Conservation (phyloP, 92 coral and sea anemone genomes). For the Palythoa caribaeorum region DNA sequence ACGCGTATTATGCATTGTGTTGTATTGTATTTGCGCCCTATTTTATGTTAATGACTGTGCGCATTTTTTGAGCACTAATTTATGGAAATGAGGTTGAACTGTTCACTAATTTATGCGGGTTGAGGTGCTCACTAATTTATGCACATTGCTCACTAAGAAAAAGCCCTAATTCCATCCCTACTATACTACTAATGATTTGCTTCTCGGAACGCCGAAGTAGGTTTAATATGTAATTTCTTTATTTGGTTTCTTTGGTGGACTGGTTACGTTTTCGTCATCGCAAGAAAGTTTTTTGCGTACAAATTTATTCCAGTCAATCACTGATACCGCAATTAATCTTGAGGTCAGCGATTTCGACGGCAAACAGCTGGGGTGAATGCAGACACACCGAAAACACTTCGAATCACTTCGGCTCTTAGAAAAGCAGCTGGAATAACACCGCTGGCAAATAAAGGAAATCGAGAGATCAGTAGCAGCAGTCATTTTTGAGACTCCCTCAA, state of each 20-base stretch:
- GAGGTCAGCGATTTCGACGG: slow-evolving; percentile 30
- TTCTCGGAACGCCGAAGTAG: slow-evolving; percentile 33
- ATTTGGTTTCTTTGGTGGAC: slow-evolving; percentile 46
- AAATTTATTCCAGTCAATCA: slow-evolving; percentile 10
- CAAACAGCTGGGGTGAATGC: not conserved
- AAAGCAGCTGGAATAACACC: not conserved
- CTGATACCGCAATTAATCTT: slow-evolving; percentile 32
- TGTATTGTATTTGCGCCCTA: too few species aligned
- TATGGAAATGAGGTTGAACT: too few species aligned
- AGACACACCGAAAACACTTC: slow-evolving; percentile 23
- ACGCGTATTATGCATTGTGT: too few species aligned
- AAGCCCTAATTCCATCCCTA: too few species aligned
- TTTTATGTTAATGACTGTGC: too few species aligned
- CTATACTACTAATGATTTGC: too few species aligned
- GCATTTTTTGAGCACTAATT: too few species aligned
- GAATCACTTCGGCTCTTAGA: not conserved
- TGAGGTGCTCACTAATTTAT: too few species aligned
- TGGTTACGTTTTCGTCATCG: slow-evolving; percentile 29
- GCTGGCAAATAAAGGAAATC: not conserved
- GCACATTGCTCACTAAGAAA: too few species aligned
- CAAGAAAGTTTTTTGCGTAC: slow-evolving; percentile 42
- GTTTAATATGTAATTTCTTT: slow-evolving; percentile 15
- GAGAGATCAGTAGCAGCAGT: not conserved
- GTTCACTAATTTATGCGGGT: too few species aligned
- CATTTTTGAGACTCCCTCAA: not conserved